Evolutionary conservation across 2,113 vertebrate genomes (phyloP), one percentile per base, ranked within the genome.

Genomic region (Paralichthys olivaceus): DNA sequence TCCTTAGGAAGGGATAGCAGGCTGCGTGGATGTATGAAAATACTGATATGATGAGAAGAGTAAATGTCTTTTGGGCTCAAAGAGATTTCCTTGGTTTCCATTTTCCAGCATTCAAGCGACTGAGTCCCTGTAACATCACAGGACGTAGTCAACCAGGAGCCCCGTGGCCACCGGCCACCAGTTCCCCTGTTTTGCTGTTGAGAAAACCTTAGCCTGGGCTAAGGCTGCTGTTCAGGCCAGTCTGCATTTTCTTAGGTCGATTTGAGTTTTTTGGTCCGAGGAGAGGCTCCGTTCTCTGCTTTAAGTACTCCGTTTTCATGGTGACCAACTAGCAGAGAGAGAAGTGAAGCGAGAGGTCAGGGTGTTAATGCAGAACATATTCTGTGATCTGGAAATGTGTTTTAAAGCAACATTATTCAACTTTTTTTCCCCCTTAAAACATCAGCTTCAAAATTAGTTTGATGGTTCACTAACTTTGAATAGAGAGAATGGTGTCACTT

Each of bases 181-280:
- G 75, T 75, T 81, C 85, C 77, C 51, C 78, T 7, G 12, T 7
- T 55, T 68, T 79, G 78, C 82, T 75, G 83, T 84, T 75, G 76
- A 79, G 67, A 13, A 62, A 83, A 75, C 86, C 78, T 84, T 53
- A 69, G 79, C 78, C 68, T 4, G 28, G 47, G 74, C 72, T 64
- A 60, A 69, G 75, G 72, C 68, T 34, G 34, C 76, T 47, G 76
- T 59, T 82, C 80, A 81, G 79, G 75, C 75, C 79, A 73, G 78
- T 77, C 75, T 49, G 17, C 26, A 85, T 86, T 77, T 49, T 89
- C 88, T 95, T 97, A 99, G 0, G 96, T 96, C 1, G 96, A 95
- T 84, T 99, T 99, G 79, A 98, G 94, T 87, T 99, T 99, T 95
- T 97, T 99, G 93, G 93, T 96, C 83, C 98, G 94, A 4, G 96